phyloP scores from a whole-genome alignment of 1,140 invertebrate species.

The Drosophila parvula region DNA sequence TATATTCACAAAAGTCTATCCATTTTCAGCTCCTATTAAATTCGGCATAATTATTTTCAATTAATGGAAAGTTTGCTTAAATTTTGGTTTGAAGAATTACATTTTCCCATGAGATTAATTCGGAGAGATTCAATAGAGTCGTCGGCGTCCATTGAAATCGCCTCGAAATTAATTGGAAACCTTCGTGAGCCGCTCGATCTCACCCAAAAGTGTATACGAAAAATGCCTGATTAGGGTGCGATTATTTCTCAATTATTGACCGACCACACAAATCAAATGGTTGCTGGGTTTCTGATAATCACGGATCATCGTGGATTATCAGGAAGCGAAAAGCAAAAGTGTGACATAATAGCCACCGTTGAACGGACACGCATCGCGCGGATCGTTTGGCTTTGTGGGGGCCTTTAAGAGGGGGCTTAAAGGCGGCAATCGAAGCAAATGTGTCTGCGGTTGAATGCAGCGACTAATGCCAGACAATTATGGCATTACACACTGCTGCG shows the following conservation, averaged over 20 bases:
- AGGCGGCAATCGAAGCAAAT: conserved; percentile 51
- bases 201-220: not conserved
- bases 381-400: not conserved
- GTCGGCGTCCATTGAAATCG: not conserved
- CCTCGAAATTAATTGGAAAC: conserved; percentile 22
- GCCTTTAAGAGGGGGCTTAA: not conserved
- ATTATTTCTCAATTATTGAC: conserved; percentile 46
- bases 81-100: conserved; percentile 2
- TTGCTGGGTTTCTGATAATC: conserved; percentile 8
- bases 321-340: conserved; percentile 73
- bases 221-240: conserved; percentile 38
- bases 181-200: conserved; percentile 9
- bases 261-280: conserved; percentile 25
- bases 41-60: not conserved
- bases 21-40: not conserved
- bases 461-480: conserved; percentile 74
- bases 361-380: conserved; percentile 30
- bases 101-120: conserved; percentile 19
- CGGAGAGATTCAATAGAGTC: not conserved
- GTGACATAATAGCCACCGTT: conserved; percentile 67
- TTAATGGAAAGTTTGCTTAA: not conserved
- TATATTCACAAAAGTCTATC: too few species aligned
- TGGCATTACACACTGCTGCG: conserved; percentile 41
- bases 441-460: conserved; percentile 74
- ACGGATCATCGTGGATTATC: conserved; percentile 26